Conservation (phyloP, 2,888 invertebrate species). For the Ganaspis brasiliensis region DNA sequence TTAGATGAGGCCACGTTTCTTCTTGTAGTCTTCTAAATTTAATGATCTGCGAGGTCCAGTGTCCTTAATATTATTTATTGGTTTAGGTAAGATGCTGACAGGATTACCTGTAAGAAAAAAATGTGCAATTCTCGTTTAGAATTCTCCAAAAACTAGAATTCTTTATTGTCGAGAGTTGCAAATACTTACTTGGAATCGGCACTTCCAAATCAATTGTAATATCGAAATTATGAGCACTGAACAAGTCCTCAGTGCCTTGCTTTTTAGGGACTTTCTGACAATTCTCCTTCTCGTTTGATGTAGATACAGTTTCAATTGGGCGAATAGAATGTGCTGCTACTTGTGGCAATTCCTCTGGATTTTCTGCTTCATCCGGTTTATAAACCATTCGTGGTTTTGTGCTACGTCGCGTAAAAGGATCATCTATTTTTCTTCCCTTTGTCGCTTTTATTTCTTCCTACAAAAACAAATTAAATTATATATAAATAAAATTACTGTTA, state of each 20-base stretch:
- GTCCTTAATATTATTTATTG: slow-evolving; percentile 88
- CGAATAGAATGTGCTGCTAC: slow-evolving; percentile 58
- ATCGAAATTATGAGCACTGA: slow-evolving; percentile 95
- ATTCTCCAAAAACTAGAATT: slow-evolving; percentile 21
- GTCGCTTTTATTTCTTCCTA: slow-evolving; percentile 82
- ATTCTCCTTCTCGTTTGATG: slow-evolving; percentile 74
- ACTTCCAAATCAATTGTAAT: slow-evolving; percentile 96
- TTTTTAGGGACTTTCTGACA: slow-evolving; percentile 75
- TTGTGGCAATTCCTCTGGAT: slow-evolving; percentile 1
- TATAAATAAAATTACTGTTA: no score
- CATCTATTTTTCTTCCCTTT: slow-evolving; percentile 89
- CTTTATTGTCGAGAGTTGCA: neutral
- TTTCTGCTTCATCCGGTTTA: slow-evolving; percentile 82
- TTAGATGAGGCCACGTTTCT: slow-evolving; percentile 94
- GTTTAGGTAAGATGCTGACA: slow-evolving; percentile 88
- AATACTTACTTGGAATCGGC: slow-evolving; percentile 88
- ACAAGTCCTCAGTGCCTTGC: slow-evolving; percentile 82
- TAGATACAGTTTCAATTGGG: slow-evolving; percentile 66
- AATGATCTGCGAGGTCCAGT: slow-evolving; percentile 92
- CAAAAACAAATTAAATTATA: slow-evolving; percentile 33
- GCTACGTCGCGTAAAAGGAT: slow-evolving; percentile 94
- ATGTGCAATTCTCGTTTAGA: slow-evolving; percentile 51
- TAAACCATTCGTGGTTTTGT: slow-evolving; percentile 95
- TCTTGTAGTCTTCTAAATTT: slow-evolving; percentile 96
- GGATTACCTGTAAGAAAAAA: slow-evolving; percentile 84